phyloP scores from a whole-genome alignment of 2,113 vertebrate species.

The Charina bottae region DNA sequence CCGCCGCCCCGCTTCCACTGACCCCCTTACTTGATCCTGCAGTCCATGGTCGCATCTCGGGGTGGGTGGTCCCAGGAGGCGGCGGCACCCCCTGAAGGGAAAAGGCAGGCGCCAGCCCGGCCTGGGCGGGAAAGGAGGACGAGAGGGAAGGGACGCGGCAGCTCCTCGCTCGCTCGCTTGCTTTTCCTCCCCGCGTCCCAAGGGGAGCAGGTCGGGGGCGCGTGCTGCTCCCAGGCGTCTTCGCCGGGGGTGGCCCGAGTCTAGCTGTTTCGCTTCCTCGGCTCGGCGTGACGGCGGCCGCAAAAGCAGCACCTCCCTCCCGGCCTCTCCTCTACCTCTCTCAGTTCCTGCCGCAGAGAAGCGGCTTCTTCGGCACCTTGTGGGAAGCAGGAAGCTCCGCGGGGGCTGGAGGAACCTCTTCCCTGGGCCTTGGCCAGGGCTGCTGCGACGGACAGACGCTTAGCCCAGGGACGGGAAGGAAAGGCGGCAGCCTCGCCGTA shows the following conservation, averaged over 20 bases:
- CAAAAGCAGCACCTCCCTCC: conserved; percentile 47
- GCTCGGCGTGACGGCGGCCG: not conserved
- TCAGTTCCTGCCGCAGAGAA: conserved; percentile 59
- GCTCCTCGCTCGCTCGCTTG: not conserved
- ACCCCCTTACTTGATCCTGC: conserved; percentile 86
- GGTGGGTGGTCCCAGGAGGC: conserved; percentile 61
- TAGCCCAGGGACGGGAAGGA: not conserved
- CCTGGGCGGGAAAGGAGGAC: not conserved
- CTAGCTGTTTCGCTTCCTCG: not conserved
- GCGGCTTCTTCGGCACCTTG: conserved; percentile 61
- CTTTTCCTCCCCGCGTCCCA: not conserved
- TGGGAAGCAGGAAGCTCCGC: conserved; percentile 71
- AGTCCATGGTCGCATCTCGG: conserved; percentile 89
- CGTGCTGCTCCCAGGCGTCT: not conserved
- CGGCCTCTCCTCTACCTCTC: not conserved
- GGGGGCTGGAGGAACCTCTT: conserved; percentile 32
- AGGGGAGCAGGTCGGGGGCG: not conserved
- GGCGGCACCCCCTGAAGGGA: conserved; percentile 26
- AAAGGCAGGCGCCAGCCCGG: conserved; percentile 26
- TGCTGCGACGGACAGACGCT: not conserved
- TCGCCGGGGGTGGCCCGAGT: conserved; percentile 31
- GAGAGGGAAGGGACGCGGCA: not conserved
- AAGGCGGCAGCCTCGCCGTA: too few relatives aligned
- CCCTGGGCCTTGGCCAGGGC: conserved; percentile 40
- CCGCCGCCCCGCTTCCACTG: not conserved